Evolutionary conservation across 2,113 vertebrate genomes (phyloP), one percentile per base, ranked within the genome.

Genomic region (Chamaea fasciata): DNA sequence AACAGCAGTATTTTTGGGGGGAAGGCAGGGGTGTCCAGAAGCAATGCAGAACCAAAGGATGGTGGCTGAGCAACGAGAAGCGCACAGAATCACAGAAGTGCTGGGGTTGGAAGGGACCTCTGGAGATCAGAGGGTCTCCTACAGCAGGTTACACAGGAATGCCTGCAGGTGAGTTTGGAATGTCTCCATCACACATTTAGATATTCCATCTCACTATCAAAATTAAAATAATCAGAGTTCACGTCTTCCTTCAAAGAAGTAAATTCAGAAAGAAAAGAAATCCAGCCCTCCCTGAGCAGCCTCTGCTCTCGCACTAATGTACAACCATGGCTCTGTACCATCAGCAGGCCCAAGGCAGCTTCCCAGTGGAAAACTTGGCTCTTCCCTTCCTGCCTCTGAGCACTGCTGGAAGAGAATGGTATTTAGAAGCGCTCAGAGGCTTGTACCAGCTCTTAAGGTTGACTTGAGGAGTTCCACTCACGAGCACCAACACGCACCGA

Each of bases 321-420:
- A 6, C 27, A 85, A 23, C 84, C 90, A 73, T 9, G 63, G 42
- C 3, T 74, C 79, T 77, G 82, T 15, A 49, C 57, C 73, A 49
- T 5, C 14, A 39, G 55, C 75, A 50, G 83, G 81, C 78, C 96
- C 89, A 83, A 47, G 87, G 94, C 81, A 0, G 82, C 70, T 91
- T 77, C 95, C 85, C 86, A 81, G 56, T 31, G 91, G 76, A 86
- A 87, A 89, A 81, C 46, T 31, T 19, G 0, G 64, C 94, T 94
- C 86, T 78, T 63, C 83, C 64, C 68, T 77, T 93, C 92, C 94
- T 64, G 73, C 4, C 86, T 57, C 71, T 16, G 0, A 21, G 42
- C 52, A 7, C n/a, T 35, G 4, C 68, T 90, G 28, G 70, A n/a
- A 22, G 52, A 63, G 55, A 83, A 42, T 2, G 31, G 4, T 12